Base-by-base conservation (phyloP, 1,140 invertebrate species). In the Brachionus sp. region DNA sequence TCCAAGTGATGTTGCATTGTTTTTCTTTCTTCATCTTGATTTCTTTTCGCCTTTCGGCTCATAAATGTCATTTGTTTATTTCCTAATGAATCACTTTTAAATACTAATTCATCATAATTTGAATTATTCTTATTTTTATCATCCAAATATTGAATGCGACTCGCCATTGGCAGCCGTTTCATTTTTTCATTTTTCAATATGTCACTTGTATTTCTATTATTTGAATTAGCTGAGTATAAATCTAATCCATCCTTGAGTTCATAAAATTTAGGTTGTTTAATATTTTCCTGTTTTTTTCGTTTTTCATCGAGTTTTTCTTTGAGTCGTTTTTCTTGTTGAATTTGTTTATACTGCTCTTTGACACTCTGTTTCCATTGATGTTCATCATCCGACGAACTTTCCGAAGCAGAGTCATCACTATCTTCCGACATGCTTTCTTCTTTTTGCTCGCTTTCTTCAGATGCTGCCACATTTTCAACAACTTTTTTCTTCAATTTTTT, bases 331-430 rank as follows among this genome's bases (percentile, higher is more conserved):
- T 87, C 78, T 88, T 86, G 84, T 90, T 91, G 82, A 9, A 92
- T 86, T 84, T 90, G 85, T 68, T 87, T 88, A 86, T 93, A 93
- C 85, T 94, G 92, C 86, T 93, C 92, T 86, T 93, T 93, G 35
- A 95, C 91, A 90, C 95, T 93, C 85, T 93, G 92, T 0, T 91
- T 90, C 92, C 93, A 94, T 25, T 91, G 90, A 84, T 91, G 91
- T 37, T 94, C 93, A 88, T 95, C 94, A 85, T 94, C 94, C 0
- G 93, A 62, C 3, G 33, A 39, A 37, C 50, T 62, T 25, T 75
- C 70, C 83, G 89, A 90, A 68, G 85, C 86, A 68, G 84, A 85
- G 13, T 85, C 85, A 86, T 87, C 84, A 5, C 25, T 44, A 89
- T 88, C 39, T 88, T 89, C 29, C 88, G 87, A 85, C 87, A 89